These are phyloP conservation scores for Oceanites oceanicus DNA, from an alignment of 2,113 vertebrate genomes.

Conservation along the genomic window DNA sequence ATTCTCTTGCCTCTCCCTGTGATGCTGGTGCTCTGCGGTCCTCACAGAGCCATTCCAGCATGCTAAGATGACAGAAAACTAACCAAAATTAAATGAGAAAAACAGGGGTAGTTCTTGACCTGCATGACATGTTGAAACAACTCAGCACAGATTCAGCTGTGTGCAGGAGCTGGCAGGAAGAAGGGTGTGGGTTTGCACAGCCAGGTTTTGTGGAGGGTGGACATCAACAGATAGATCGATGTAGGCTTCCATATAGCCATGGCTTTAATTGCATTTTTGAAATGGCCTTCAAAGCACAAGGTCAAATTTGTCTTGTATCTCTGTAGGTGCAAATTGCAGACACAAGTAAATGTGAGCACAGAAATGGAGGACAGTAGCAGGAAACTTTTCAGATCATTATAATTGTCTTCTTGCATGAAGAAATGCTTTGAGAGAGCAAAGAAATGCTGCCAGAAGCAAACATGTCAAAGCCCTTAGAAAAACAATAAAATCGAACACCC, in stretches of 20 bases:
- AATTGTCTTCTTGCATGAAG: neutral
- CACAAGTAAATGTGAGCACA: neutral
- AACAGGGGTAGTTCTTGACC: neutral
- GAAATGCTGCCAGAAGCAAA: constrained; percentile 36
- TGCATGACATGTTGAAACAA: neutral
- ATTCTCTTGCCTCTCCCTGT: neutral
- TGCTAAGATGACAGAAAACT: neutral
- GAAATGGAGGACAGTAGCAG: neutral
- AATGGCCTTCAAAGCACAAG: neutral
- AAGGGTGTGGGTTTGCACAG: neutral
- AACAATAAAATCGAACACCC: neutral
- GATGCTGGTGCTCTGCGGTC: neutral
- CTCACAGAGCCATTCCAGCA: neutral
- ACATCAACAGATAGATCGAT: neutral
- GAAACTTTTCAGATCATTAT: neutral
- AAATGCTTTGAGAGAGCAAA: neutral
- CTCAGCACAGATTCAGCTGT: neutral
- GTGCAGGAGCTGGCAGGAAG: neutral
- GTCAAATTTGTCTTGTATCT: neutral
- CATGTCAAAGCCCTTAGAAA: constrained; percentile 7
- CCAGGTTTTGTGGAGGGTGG: neutral
- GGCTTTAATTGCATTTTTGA: neutral
- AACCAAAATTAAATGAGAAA: neutral
- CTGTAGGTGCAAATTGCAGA: neutral
- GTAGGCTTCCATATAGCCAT: neutral